phyloP scores from a whole-genome alignment of 2,113 vertebrate genomes.

The Petaurus breviceps region DNA sequence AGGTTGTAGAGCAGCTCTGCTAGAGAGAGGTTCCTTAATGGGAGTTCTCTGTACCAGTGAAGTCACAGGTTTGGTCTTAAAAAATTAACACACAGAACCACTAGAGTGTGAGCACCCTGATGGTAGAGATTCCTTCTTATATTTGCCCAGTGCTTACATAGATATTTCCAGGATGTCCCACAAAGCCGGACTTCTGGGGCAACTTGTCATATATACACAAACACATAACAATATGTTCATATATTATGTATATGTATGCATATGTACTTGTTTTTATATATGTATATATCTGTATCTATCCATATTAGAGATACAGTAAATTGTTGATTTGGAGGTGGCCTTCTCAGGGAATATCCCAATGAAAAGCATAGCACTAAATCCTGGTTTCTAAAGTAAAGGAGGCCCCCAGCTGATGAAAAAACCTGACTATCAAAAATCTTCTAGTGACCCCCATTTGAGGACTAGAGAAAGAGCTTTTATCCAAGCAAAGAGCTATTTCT shows the following conservation, averaged over 20 bases:
- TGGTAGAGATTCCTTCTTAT: background rate
- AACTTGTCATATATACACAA: background rate
- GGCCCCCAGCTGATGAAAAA: background rate
- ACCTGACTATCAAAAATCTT: background rate
- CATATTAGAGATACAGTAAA: background rate
- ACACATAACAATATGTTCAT: background rate
- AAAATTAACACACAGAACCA: background rate
- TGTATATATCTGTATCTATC: background rate
- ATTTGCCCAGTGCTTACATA: background rate
- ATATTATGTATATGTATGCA: background rate
- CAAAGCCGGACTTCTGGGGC: background rate
- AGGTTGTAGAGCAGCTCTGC: background rate
- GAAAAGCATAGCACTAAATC: background rate
- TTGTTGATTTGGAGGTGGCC: background rate
- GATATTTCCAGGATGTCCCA: background rate
- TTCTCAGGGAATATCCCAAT: background rate
- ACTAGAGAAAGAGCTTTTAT: background rate
- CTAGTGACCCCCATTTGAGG: background rate
- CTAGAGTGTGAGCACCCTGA: background rate
- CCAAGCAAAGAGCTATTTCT: slow-evolving; percentile 4
- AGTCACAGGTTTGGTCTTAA: background rate
- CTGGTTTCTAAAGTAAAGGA: background rate
- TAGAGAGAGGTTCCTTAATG: background rate
- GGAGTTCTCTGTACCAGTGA: background rate
- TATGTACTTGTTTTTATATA: background rate